Base-by-base conservation (phyloP, 2,888 invertebrate species). In the Meloe dianella region DNA sequence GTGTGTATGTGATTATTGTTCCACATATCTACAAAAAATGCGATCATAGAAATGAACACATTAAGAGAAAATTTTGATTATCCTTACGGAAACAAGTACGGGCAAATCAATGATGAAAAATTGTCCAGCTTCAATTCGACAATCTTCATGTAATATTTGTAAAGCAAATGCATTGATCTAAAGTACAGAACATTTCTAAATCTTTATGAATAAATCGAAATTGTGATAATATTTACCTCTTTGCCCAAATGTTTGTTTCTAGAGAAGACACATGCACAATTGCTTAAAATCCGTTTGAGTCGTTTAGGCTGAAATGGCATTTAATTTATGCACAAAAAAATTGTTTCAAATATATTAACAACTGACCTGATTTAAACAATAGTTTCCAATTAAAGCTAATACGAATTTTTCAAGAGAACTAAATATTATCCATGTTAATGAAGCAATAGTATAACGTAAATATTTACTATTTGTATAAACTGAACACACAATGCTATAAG, bases 341-440 rank as follows among this genome's bases (percentile, higher is more conserved):
- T n/a, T 17, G n/a, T 20, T 41, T 27, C 27, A 41, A 41, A 41
- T 17, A 5, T 27, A 5, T 17, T n/a, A 9, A 9, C 0, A 38
- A 65, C 63, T 63, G 38, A 67, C 66, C 12, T 51, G 17, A 59
- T 63, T 41, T 57, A 67, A 57, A 10, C 41, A 63, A 3, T 47
- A 20, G 17, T 67, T 61, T 12, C 60, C 63, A 10, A 60, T 29
- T 30, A 67, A 60, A 29, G 63, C 56, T n/a, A 63, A 38, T 17
- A 20, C 20, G 10, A 67, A 60, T 51, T 67, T 67, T 22, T 67
- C 66, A 10, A 63, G 5, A 5, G 51, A 12, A 14, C 27, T 17
- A 12, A 60, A 17, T 6, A 63, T 32, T 32, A 67, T 63, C 66
- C 66, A 67, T 29, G 60, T n/a, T 9, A 41, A 17, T 7, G 63